These are phyloP conservation scores for Bergia puertoricense DNA, from an alignment of 92 coral and sea anemone genomes.

Conservation along the genomic window DNA sequence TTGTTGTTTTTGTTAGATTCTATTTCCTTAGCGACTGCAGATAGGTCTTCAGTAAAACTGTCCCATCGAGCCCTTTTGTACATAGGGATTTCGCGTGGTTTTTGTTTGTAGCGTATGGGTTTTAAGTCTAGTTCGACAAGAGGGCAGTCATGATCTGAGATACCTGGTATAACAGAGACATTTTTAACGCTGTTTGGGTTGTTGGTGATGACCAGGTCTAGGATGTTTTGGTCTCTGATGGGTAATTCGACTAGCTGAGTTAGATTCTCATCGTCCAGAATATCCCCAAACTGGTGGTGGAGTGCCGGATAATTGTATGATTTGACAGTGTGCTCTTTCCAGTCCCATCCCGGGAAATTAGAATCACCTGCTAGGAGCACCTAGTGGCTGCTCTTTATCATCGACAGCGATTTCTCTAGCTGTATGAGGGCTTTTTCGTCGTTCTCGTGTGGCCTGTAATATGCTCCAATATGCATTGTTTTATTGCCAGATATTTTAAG, in stretches of 20 bases:
- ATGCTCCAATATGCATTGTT: constrained; percentile 64
- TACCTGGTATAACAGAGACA: constrained; percentile 48
- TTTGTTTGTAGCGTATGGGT: constrained; percentile 56
- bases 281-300: constrained; percentile 64
- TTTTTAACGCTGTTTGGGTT: constrained; percentile 43
- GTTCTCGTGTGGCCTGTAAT: constrained; percentile 58
- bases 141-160: constrained; percentile 64
- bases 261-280: constrained; percentile 52
- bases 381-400: constrained; percentile 37
- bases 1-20: constrained; percentile 10
- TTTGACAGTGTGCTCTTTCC: constrained; percentile 48
- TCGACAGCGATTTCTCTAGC: constrained; percentile 58
- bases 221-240: constrained; percentile 55
- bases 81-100: constrained; percentile 50
- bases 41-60: constrained; percentile 34
- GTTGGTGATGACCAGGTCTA: constrained; percentile 62
- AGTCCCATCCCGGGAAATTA: constrained; percentile 75
- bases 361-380: constrained; percentile 60
- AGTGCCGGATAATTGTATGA: constrained; percentile 45
- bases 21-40: constrained; percentile 22
- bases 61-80: constrained; percentile 56
- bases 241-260: constrained; percentile 56
- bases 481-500: constrained; percentile 49
- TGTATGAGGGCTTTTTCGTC: constrained; percentile 50
- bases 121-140: constrained; percentile 38